phyloP scores from a whole-genome alignment of 35 echinoderm and acorn worm species.

The Ophioderma brevispina region DNA sequence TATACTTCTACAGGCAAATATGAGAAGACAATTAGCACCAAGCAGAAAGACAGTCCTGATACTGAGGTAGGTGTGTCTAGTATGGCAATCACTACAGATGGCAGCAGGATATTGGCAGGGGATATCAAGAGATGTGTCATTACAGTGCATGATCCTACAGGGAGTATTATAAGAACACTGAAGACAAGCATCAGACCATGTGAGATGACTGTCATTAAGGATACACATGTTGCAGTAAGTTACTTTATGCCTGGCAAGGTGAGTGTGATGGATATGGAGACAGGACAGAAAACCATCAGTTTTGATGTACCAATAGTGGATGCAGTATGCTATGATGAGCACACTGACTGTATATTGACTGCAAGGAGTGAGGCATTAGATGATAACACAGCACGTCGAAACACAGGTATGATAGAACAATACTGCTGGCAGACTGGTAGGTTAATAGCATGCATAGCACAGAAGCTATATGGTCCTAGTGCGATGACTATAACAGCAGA shows the following conservation, averaged over 20 bases:
- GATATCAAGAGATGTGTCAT: background rate
- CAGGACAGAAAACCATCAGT: background rate
- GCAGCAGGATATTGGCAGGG: background rate
- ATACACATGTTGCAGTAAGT: background rate
- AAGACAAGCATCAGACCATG: background rate
- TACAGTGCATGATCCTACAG: background rate
- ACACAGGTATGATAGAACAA: background rate
- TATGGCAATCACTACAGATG: background rate
- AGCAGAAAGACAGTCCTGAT: background rate
- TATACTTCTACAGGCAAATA: background rate
- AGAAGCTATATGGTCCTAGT: background rate
- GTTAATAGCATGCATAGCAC: background rate
- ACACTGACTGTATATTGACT: background rate
- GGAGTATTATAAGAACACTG: background rate
- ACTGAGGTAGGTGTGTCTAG: background rate
- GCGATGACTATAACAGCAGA: background rate
- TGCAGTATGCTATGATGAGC: background rate
- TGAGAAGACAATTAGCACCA: background rate
- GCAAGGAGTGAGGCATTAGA: background rate
- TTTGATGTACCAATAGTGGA: background rate
- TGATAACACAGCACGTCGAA: background rate
- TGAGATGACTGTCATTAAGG: background rate
- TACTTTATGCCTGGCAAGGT: background rate
- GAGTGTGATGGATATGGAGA: background rate
- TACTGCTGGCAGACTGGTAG: background rate